Evolutionary conservation across 2,113 vertebrate species (phyloP).

Genomic region (Gobiocypris rarus): DNA sequence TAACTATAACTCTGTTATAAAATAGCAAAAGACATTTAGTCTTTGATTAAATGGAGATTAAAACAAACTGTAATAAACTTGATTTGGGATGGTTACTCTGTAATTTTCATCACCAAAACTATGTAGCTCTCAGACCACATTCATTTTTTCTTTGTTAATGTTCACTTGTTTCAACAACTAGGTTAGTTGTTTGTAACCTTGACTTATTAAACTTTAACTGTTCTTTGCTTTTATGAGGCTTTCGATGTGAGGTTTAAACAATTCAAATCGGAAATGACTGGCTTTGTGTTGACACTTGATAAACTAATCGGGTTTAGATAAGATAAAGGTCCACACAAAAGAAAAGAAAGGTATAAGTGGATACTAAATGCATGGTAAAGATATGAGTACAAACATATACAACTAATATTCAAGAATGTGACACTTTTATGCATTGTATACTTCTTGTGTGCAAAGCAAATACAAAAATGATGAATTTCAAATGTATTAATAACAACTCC

Average conservation of each 20-base stretch:
- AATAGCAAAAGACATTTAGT: background rate
- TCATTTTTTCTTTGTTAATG: background rate
- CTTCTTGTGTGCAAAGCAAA: background rate
- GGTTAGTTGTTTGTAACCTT: background rate
- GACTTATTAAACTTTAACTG: background rate
- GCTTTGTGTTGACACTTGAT: background rate
- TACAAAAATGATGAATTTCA: background rate
- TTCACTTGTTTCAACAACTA: background rate
- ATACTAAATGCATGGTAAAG: background rate
- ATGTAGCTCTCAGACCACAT: background rate
- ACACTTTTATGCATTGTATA: background rate
- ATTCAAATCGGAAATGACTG: background rate
- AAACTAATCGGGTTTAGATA: conserved; percentile 1
- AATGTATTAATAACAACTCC: background rate
- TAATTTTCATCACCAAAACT: background rate
- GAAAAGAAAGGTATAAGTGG: background rate
- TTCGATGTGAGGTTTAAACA: background rate
- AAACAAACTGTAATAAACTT: background rate
- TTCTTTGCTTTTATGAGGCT: background rate
- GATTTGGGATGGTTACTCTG: background rate
- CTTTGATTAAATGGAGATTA: conserved; percentile 1
- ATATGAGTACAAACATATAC: background rate
- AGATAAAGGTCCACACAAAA: conserved; percentile 9
- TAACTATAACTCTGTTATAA: background rate
- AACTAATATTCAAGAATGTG: background rate